These are phyloP conservation scores for Xestoiulus laeticollis DNA, from an alignment of 2,888 invertebrate species.

Conservation along the genomic window DNA sequence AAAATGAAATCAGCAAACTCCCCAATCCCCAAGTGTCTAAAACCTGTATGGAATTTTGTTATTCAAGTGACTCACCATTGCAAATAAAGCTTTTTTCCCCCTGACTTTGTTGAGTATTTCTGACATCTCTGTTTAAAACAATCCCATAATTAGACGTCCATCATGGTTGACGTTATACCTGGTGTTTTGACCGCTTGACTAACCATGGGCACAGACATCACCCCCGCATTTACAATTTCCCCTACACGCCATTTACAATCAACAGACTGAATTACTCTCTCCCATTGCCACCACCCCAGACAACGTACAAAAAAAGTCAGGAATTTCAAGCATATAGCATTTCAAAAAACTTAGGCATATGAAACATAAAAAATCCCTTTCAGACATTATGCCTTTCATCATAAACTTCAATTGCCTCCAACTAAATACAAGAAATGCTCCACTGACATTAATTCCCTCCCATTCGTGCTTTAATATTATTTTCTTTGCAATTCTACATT, in stretches of 20 bases:
- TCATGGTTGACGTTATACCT: constrained; percentile 44
- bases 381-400: not conserved
- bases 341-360: not conserved
- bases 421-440: constrained; percentile 33
- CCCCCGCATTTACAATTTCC: constrained; percentile 14
- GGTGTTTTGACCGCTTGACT: constrained; percentile 36
- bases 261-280: constrained; percentile 38
- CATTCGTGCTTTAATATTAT: not conserved
- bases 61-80: not conserved
- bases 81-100: constrained; percentile 3
- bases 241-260: constrained; percentile 31
- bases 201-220: constrained; percentile 25
- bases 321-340: not conserved
- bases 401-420: constrained; percentile 16
- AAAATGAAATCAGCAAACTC: no score
- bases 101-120: not conserved
- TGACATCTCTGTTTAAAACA: constrained; percentile 50
- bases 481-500: not conserved
- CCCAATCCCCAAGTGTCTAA: no score
- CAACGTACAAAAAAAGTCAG: not conserved
- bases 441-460: constrained; percentile 39
- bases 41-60: no score
- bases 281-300: not conserved
- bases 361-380: not conserved
- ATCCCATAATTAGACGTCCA: constrained; percentile 51